Evolutionary conservation across 2,797 vertebrate genomes (phyloP), one percentile per base, ranked within the genome.

Genomic region (Myotis planiceps): DNA sequence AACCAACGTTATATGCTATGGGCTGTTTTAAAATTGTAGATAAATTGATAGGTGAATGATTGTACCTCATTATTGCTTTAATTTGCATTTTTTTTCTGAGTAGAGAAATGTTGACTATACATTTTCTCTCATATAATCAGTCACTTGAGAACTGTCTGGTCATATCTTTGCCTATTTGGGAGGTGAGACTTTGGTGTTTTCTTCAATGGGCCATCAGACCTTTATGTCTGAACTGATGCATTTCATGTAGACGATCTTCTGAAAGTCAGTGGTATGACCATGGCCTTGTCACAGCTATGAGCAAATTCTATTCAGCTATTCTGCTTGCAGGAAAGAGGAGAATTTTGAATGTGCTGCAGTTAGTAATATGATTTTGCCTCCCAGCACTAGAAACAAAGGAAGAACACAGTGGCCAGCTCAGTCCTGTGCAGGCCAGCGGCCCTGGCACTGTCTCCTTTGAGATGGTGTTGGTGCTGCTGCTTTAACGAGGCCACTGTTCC

Each of bases 101-200:
- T 87, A 63, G 34, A 89, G 29, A 60, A 14, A 65, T 65, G 2
- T 66, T 69, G n/a, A 45, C 15, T 68, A 27, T 53, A 2, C 29
- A 12, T 80, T 90, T 87, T 78, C 25, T 92, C 92, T 82, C 63
- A 27, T 53, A 16, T 45, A 85, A 32, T 34, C 37, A 75, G 39
- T 47, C 29, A n/a, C 32, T 71, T 78, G 63, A 88, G 49, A 91
- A 66, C 15, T 80, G 8, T 83, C 25, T 68, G 21, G 58, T 83
- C 27, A 47, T 65, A 19, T 14, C 32, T 68, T 86, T 63, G 37
- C 18, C 34, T 19, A 55, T 21, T 32, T 90, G 10, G n/a, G 23
- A 49, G 34, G 49, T 84, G 14, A 86, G 86, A 18, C 19, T 27
- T 88, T 42, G 18, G 21, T 65, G 34, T 68, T 76, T 89, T 53